These are phyloP conservation scores for Thalassophryne amazonica DNA, from an alignment of 2,797 vertebrate species.

Conservation along the genomic window DNA sequence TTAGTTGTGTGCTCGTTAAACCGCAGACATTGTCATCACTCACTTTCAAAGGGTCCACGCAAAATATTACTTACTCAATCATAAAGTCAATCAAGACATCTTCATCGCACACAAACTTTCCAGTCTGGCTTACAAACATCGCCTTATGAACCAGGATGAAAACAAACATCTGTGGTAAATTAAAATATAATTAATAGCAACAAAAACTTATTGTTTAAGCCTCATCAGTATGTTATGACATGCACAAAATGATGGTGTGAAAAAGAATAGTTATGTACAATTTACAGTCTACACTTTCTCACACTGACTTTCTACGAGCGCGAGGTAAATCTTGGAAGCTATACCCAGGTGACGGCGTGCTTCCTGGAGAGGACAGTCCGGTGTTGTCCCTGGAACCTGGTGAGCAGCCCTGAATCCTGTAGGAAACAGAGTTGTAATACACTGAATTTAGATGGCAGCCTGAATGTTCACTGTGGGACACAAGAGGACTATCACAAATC, in stretches of 20 bases:
- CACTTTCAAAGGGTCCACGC: no score
- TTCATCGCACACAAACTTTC: no score
- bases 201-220: constrained; percentile 6
- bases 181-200: constrained; percentile 7
- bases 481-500: constrained; percentile 72
- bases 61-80: no score
- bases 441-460: constrained; percentile 81
- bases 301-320: constrained; percentile 87
- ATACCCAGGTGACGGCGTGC: constrained; percentile 76
- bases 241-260: constrained; percentile 29
- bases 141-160: no score
- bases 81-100: no score
- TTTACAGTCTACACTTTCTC: constrained; percentile 20
- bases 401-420: constrained; percentile 80
- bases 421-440: constrained; percentile 85
- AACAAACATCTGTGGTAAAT: constrained; percentile 11
- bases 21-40: no score
- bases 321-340: constrained; percentile 71
- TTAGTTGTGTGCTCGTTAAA: no score
- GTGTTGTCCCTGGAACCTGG: constrained; percentile 82
- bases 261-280: constrained; percentile 36
- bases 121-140: no score
- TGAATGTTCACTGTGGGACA: constrained; percentile 70
- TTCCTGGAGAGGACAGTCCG: constrained; percentile 83
- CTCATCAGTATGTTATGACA: constrained; percentile 24